phyloP scores from a whole-genome alignment of 2,113 vertebrate species.

The Vidua chalybeata region DNA sequence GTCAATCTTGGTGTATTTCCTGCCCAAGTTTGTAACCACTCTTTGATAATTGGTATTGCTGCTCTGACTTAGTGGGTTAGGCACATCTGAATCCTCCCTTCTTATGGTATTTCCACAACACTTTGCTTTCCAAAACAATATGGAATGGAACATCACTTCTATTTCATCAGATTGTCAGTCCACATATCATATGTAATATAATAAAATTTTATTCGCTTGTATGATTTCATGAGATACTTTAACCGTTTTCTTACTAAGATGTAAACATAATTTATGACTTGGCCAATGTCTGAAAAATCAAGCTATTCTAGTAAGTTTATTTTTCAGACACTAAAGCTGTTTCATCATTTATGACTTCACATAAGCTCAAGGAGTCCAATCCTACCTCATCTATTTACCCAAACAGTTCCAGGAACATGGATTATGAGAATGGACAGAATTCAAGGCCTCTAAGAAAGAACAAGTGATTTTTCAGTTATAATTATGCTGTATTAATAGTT shows the following conservation, averaged over 20 bases:
- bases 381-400: background rate
- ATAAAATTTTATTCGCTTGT: background rate
- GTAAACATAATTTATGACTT: background rate
- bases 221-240: background rate
- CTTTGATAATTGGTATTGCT: rapidly evolving
- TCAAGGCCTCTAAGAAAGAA: background rate
- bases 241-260: background rate
- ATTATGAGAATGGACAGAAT: background rate
- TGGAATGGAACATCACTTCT: background rate
- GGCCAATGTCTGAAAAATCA: background rate
- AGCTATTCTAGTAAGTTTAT: background rate
- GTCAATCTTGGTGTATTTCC: background rate
- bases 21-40: background rate
- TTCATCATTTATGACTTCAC: background rate
- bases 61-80: background rate
- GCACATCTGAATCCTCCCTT: background rate
- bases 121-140: background rate
- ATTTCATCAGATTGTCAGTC: background rate
- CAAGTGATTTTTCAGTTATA: background rate
- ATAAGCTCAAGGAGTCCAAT: rapidly evolving
- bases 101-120: background rate
- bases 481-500: background rate
- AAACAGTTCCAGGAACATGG: background rate
- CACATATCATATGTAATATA: background rate
- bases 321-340: background rate